Evolutionary conservation across 2,113 vertebrate species (phyloP).

Genomic region (Notothenia coriiceps): DNA sequence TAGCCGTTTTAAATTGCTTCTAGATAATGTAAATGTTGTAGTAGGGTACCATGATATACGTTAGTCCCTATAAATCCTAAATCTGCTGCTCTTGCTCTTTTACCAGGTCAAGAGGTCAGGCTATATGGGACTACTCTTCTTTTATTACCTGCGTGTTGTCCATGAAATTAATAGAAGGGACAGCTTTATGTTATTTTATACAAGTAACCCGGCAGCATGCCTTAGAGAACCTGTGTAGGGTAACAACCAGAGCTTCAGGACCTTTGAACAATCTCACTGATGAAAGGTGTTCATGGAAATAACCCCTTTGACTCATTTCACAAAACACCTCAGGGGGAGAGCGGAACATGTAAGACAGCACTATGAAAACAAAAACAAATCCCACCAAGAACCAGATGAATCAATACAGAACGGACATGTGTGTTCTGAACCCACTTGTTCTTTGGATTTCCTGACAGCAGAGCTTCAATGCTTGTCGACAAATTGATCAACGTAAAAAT

Average conservation of each 20-base stretch:
- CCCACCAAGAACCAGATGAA: conserved; percentile 26
- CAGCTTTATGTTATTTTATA: neutral
- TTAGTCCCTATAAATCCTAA: neutral
- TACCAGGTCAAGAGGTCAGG: neutral
- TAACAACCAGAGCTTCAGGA: neutral
- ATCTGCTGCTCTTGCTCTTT: neutral
- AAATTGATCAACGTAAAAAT: too few relatives aligned
- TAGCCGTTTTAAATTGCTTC: neutral
- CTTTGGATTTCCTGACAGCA: neutral
- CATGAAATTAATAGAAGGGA: neutral
- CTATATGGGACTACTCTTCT: neutral
- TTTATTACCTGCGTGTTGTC: neutral
- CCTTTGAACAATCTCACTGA: neutral
- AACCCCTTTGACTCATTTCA: neutral
- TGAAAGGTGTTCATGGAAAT: neutral
- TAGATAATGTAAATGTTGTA: neutral
- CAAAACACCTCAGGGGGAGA: neutral
- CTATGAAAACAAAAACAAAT: conserved; percentile 37
- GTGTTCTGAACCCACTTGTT: neutral
- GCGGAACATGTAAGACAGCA: conserved; percentile 15
- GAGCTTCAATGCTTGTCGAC: too few relatives aligned
- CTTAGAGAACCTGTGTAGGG: neutral
- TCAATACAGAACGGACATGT: conserved; percentile 11
- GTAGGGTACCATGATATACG: neutral
- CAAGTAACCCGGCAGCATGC: neutral